A percentile compares a stretch with the other conserved stretches of the same genome.
Conservation (phyloP, 1,140 invertebrate genomes). For the honey bee (Apis mellifera) region DNA sequence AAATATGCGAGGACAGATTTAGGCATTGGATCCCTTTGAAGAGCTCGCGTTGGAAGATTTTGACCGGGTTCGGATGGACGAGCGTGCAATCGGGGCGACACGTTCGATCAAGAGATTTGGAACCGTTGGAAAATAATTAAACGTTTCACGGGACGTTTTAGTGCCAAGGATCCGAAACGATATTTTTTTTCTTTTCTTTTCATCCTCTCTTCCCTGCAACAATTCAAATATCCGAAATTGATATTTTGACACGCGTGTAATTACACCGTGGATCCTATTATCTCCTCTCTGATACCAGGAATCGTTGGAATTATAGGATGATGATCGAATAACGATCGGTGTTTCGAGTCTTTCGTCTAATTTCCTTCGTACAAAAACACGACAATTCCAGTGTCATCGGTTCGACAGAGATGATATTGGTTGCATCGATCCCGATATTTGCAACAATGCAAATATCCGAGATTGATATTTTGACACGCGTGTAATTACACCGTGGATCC, state of each 20-base stretch:
- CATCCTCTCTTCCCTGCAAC: neutral
- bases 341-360: too few relatives aligned
- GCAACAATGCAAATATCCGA: slow-evolving; percentile 29
- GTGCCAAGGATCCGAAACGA: neutral
- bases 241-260: slow-evolving; percentile 72
- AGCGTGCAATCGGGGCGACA: slow-evolving; percentile 18
- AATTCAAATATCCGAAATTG: slow-evolving; percentile 42
- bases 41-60: neutral
- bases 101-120: neutral
- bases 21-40: slow-evolving; percentile 28
- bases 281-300: slow-evolving; percentile 72
- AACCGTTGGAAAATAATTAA: slow-evolving; percentile 12
- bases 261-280: slow-evolving; percentile 52
- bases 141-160: neutral
- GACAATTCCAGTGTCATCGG: too few relatives aligned
- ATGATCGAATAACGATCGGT: too few relatives aligned
- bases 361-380: too few relatives aligned
- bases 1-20: slow-evolving; percentile 59
- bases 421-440: too few relatives aligned
- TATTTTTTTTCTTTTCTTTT: slow-evolving; percentile 25
- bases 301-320: too few relatives aligned
- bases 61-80: neutral
- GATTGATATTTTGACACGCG: slow-evolving; percentile 69
- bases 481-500: slow-evolving; percentile 64
- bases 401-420: too few relatives aligned